Conservation (phyloP, 2,888 invertebrate genomes). For the Dastarcus helophoroides region DNA sequence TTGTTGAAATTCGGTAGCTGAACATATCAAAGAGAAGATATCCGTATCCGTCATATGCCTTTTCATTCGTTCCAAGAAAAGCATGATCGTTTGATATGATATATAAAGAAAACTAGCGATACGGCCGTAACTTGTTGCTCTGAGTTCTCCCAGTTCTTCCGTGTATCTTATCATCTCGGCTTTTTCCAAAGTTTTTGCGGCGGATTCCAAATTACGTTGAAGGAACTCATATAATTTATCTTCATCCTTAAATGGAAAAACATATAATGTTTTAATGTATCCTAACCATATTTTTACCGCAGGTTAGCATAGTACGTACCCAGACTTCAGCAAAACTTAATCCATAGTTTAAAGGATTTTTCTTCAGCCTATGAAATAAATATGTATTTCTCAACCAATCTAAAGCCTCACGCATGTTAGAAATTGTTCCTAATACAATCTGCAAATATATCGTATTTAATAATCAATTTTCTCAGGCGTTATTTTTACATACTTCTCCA, state of each 20-base stretch:
- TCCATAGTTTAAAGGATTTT: constrained; percentile 77
- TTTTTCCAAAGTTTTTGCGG: constrained; percentile 79
- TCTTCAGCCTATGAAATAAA: constrained; percentile 83
- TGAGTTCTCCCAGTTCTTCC: constrained; percentile 68
- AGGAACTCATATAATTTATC: constrained; percentile 68
- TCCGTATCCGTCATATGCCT: constrained; percentile 77
- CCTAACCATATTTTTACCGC: constrained; percentile 2
- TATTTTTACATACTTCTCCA: constrained; percentile 62
- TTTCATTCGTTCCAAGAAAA: constrained; percentile 74
- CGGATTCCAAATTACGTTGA: constrained; percentile 61
- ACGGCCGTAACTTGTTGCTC: constrained; percentile 78
- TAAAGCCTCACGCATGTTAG: constrained; percentile 90
- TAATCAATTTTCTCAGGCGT: neutral
- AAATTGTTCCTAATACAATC: constrained; percentile 90
- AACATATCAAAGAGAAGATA: constrained; percentile 81
- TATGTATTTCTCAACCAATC: constrained; percentile 98
- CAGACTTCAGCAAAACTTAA: constrained; percentile 47
- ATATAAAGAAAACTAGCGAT: constrained; percentile 98
- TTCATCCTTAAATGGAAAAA: constrained; percentile 45
- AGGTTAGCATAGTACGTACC: constrained; percentile 35
- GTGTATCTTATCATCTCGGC: constrained; percentile 92
- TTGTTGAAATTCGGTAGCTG: constrained; percentile 91
- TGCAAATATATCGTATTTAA: constrained; percentile 27
- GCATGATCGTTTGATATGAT: constrained; percentile 88
- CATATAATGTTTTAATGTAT: constrained; percentile 2